Conservation (phyloP, 1,140 invertebrate genomes). For the Macrocentrus cingulum region DNA sequence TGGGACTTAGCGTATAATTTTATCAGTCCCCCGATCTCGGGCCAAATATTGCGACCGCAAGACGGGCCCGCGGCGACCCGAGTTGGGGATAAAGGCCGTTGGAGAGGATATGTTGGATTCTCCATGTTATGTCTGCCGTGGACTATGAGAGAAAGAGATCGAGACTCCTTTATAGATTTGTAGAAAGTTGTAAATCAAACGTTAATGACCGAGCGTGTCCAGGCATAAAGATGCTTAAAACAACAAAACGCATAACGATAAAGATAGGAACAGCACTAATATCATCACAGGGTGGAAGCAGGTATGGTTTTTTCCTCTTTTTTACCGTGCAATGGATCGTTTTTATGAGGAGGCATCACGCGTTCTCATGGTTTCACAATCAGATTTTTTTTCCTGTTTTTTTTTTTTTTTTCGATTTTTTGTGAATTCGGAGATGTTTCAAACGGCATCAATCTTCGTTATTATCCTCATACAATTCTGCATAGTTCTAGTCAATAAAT, state of each 20-base stretch:
- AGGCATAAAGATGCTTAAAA: conserved; percentile 55
- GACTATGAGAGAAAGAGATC: conserved; percentile 27
- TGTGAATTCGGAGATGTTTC: too few species aligned
- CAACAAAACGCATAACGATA: conserved; percentile 56
- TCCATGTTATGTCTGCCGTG: conserved; percentile 24
- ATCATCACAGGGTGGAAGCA: not conserved
- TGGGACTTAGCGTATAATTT: conserved; percentile 53
- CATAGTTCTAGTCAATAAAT: too few species aligned
- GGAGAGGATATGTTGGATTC: not conserved
- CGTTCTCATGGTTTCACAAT: not conserved
- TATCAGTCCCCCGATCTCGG: conserved; percentile 45
- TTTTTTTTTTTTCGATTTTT: too few species aligned
- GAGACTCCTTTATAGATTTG: conserved; percentile 56
- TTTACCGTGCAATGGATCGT: conserved; percentile 6
- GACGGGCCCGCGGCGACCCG: not conserved
- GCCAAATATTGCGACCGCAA: conserved; percentile 35
- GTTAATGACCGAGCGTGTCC: conserved; percentile 56
- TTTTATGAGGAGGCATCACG: not conserved
- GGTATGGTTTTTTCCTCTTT: conserved; percentile 2
- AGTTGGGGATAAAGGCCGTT: too few species aligned
- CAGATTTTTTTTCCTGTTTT: not conserved
- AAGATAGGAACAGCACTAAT: conserved; percentile 46
- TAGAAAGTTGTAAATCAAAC: conserved; percentile 60
- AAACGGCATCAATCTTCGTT: too few species aligned
- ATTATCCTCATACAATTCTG: too few species aligned